Evolutionary conservation across 2,888 invertebrate genomes (phyloP).

Genomic region (Hyalella azteca): DNA sequence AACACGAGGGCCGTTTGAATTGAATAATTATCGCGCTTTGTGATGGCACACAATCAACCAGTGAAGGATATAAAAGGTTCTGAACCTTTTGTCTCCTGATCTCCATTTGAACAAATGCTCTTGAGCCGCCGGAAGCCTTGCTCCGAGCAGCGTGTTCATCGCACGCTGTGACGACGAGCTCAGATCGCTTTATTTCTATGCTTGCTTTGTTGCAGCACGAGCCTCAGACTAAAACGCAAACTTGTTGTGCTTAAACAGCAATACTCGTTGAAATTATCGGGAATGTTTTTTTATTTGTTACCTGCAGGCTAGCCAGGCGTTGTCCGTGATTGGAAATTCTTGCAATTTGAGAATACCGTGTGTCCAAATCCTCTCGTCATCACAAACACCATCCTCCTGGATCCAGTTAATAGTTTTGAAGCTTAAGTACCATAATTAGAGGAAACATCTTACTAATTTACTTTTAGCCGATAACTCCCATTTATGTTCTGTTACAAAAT

Average conservation of each 20-base stretch:
- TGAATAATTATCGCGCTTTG: slow-evolving; percentile 20
- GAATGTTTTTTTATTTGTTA: neutral
- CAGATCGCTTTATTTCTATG: slow-evolving; percentile 9
- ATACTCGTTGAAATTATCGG: neutral
- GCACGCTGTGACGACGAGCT: neutral
- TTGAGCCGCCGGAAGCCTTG: neutral
- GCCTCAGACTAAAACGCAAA: too few relatives aligned
- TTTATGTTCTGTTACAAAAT: too few relatives aligned
- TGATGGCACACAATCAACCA: neutral
- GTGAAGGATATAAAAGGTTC: neutral
- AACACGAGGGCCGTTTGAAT: neutral
- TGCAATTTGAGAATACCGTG: too few relatives aligned
- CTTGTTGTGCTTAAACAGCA: neutral
- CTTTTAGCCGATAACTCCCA: too few relatives aligned
- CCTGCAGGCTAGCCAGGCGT: too few relatives aligned
- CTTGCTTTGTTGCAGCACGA: slow-evolving; percentile 18
- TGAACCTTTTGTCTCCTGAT: neutral
- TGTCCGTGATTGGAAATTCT: too few relatives aligned
- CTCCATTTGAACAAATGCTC: slow-evolving; percentile 3
- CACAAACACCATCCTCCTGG: too few relatives aligned
- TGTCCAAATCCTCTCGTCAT: too few relatives aligned
- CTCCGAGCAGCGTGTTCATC: neutral
- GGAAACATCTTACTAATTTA: too few relatives aligned
- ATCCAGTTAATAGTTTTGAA: too few relatives aligned
- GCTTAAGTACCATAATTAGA: too few relatives aligned